Evolutionary conservation across 2,797 vertebrate species (phyloP).

Genomic region (Sebastes diploproa): DNA sequence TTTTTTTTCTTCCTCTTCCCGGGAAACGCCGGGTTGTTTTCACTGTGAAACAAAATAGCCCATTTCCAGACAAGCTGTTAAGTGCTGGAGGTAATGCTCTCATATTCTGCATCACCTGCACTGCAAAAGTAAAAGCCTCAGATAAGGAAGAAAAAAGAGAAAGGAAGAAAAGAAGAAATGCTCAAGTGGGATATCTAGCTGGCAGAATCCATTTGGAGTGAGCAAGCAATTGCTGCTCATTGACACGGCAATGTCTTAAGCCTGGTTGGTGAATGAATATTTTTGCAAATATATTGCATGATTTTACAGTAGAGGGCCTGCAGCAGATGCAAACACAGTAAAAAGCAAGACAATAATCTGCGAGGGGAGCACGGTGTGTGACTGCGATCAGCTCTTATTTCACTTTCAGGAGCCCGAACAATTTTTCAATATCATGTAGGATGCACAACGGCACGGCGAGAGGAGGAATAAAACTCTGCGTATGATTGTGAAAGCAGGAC

Average conservation of each 20-base stretch:
- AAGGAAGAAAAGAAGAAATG: conserved; percentile 33
- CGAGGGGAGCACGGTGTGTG: conserved; percentile 47
- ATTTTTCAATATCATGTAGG: conserved; percentile 61
- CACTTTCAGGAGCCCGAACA: conserved; percentile 63
- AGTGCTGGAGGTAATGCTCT: conserved; percentile 67
- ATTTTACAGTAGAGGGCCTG: conserved; percentile 80
- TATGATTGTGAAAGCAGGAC: not conserved
- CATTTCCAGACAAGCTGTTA: conserved; percentile 62
- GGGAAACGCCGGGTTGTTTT: conserved; percentile 42
- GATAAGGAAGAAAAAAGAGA: not conserved
- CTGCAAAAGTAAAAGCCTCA: conserved; percentile 25
- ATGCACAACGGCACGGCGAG: not conserved
- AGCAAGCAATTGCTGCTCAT: conserved; percentile 73
- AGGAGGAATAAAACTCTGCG: not conserved
- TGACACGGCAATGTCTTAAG: conserved; percentile 75
- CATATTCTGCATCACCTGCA: conserved; percentile 42
- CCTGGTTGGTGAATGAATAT: conserved; percentile 77
- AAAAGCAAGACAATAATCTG: conserved; percentile 66
- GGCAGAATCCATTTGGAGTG: conserved; percentile 67
- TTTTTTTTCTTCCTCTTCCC: conserved; percentile 13
- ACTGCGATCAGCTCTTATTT: conserved; percentile 68
- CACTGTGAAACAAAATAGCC: conserved; percentile 54
- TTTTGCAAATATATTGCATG: conserved; percentile 83
- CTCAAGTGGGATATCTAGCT: conserved; percentile 57
- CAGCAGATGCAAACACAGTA: conserved; percentile 56